These are phyloP conservation scores for Anguilla obscura DNA, from an alignment of 2,797 vertebrate species.

Conservation along the genomic window DNA sequence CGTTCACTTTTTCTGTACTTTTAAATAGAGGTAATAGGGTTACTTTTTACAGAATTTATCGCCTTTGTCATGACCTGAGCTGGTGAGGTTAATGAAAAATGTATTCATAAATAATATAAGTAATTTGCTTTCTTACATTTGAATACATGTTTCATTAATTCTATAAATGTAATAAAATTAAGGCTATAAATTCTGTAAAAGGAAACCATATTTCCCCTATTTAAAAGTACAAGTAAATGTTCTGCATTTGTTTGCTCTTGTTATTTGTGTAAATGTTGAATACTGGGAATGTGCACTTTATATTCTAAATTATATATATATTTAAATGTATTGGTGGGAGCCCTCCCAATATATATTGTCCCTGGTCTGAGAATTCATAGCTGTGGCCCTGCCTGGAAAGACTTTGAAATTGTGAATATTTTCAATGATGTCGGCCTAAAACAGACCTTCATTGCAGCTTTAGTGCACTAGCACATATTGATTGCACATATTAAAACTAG, in stretches of 20 bases:
- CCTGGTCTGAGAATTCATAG: background rate
- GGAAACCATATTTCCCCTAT: background rate
- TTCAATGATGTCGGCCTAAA: background rate
- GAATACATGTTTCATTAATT: background rate
- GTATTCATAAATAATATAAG: too few relatives aligned
- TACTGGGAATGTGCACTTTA: background rate
- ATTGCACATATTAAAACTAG: background rate
- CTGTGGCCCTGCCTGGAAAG: background rate
- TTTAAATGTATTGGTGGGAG: background rate
- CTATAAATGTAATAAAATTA: too few relatives aligned
- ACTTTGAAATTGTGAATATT: background rate
- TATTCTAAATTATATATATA: background rate
- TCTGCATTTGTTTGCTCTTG: background rate
- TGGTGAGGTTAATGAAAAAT: too few relatives aligned
- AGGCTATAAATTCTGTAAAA: background rate
- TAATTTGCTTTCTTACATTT: too few relatives aligned
- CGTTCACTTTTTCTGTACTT: background rate
- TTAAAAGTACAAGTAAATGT: background rate
- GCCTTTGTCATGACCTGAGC: too few relatives aligned
- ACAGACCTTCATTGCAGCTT: background rate
- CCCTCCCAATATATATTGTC: background rate
- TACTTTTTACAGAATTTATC: too few relatives aligned
- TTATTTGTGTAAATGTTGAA: background rate
- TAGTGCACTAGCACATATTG: background rate
- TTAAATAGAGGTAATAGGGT: too few relatives aligned